Evolutionary conservation across 2,888 invertebrate species (phyloP), one percentile per base, ranked within the genome.

Genomic region (Ectemnius cavifrons): DNA sequence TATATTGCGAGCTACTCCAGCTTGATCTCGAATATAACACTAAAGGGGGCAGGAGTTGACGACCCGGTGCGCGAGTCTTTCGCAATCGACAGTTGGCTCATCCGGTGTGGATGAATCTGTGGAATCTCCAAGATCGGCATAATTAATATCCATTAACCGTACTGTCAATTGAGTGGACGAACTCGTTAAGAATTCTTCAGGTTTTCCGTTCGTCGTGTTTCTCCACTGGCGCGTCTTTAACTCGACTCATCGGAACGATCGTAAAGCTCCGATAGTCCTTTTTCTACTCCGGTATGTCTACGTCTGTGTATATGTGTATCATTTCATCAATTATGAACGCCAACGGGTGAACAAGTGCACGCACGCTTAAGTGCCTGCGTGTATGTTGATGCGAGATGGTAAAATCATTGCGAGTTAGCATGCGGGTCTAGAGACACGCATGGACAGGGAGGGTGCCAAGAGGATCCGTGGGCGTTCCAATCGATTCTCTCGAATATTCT

Each of bases 321-420:
- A 81, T 84, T 86, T 82, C 80, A 83, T 84, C 83, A 83, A 84
- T 84, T 86, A 82, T 78, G 78, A 77, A 65, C 77, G 65, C 73
- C 78, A 73, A 78, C 77, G 77, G 68, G 70, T 71, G 75, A 75
- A 75, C 60, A 68, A 74, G 74, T 65, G 68, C 67, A 65, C 74
- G 74, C 66, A 60, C 76, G 28, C 67, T 59, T 62, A 67, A 63
- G 49, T 57, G 56, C 46, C 45, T 49, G 52, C 37, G 14, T 59
- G 57, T 63, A 16, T 14, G n/a, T 16, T 16, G 52, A 52, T 52
- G 16, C 1, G 52, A 37, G 11, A 11, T 52, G 52, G n/a, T 52
- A 6, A 11, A 52, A 4, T 52, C 52, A 52, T 52, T 16, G 52
- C 5, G 52, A 16, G 52, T 52, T 16, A 52, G 47, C 46, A 57